Conservation (phyloP, 92 coral and sea anemone species). For the Phenganax subtilis region DNA sequence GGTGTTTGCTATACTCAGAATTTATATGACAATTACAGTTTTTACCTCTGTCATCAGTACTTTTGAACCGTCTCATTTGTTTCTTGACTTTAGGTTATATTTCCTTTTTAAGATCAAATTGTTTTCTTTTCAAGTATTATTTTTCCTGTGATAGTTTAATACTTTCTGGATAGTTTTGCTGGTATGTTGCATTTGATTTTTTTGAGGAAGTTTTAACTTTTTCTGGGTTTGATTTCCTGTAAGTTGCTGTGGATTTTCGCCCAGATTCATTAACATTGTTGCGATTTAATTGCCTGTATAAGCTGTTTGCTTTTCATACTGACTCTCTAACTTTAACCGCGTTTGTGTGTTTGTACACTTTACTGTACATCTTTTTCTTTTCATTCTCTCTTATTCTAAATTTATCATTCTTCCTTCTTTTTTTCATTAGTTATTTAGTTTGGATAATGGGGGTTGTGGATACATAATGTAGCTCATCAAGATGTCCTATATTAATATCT, state of each 20-base stretch:
- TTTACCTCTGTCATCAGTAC: too few species aligned
- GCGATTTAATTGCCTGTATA: not conserved
- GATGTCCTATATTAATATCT: too few species aligned
- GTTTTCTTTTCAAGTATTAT: constrained; percentile 15
- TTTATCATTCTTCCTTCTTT: not conserved
- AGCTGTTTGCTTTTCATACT: not conserved
- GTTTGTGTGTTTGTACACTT: not conserved
- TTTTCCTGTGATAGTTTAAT: constrained; percentile 6
- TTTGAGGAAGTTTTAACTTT: not conserved
- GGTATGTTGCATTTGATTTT: constrained; percentile 5
- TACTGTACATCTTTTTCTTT: not conserved
- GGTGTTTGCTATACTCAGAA: too few species aligned
- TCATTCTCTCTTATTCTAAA: constrained; percentile 7
- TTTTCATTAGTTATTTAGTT: not conserved
- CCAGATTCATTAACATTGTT: not conserved
- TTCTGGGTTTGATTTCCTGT: constrained; percentile 13
- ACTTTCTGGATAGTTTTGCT: not conserved
- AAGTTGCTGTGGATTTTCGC: not conserved
- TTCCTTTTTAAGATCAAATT: not conserved
- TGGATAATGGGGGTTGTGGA: too few species aligned
- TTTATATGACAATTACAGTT: not conserved
- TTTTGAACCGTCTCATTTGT: not conserved
- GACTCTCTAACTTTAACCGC: constrained; percentile 7
- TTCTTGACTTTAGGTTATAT: not conserved
- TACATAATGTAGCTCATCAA: too few species aligned